A percentile compares a stretch with the other conserved stretches of the same genome.
phyloP scores from a whole-genome alignment of 2,113 vertebrate genomes.

The Scopus umbretta region DNA sequence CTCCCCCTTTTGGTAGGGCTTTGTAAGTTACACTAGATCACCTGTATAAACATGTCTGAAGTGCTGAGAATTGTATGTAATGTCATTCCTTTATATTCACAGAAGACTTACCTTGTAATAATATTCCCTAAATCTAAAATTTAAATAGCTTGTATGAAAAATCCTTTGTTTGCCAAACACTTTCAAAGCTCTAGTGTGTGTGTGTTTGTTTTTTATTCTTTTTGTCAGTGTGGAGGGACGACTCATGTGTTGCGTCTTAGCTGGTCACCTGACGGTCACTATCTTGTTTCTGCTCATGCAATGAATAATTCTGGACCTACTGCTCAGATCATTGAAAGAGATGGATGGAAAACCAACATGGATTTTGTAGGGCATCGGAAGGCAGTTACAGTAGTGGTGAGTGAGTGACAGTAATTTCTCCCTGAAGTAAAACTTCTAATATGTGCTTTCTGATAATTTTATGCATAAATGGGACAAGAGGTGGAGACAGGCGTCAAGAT shows the following conservation, averaged over 20 bases:
- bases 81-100: background rate
- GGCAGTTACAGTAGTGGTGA: constrained; percentile 96
- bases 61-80: background rate
- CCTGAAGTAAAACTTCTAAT: background rate
- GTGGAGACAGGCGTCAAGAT: background rate
- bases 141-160: background rate
- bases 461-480: background rate
- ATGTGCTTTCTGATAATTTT: background rate
- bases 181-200: background rate
- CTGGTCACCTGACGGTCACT: constrained; percentile 98
- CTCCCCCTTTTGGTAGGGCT: background rate
- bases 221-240: constrained; percentile 90
- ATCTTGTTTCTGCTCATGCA: constrained; percentile 95
- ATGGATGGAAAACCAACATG: constrained; percentile 99
- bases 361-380: constrained; percentile 98
- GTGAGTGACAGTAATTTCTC: constrained; percentile 13
- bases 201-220: background rate
- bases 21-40: background rate
- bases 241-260: constrained; percentile 95
- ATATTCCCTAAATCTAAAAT: background rate
- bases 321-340: constrained; percentile 95
- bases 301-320: constrained; percentile 99
- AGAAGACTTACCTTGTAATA: background rate
- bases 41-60: background rate
- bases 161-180: background rate